Evolutionary conservation across 1,140 invertebrate genomes (phyloP).

Genomic region (Hycleus cichorii): DNA sequence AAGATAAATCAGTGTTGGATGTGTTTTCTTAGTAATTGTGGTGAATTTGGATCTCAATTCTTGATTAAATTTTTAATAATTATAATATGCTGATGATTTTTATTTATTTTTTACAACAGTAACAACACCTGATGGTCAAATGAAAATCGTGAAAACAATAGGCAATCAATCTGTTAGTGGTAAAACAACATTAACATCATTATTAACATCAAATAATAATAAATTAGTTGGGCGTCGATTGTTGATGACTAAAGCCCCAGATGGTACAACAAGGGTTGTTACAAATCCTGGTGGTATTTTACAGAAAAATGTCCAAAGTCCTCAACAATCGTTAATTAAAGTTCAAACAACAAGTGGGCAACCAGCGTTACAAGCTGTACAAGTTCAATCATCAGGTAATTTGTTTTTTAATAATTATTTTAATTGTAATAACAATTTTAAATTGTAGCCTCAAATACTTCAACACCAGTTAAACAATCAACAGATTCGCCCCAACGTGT

Average conservation of each 20-base stretch:
- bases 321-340: conserved; percentile 35
- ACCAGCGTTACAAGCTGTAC: conserved; percentile 23
- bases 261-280: conserved; percentile 69
- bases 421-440: background rate
- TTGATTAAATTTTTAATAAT: background rate
- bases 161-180: conserved; percentile 47
- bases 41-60: background rate
- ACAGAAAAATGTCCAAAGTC: conserved; percentile 39
- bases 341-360: conserved; percentile 29
- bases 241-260: conserved; percentile 73
- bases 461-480: conserved; percentile 33
- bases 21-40: background rate
- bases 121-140: conserved; percentile 45
- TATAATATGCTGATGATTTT: background rate
- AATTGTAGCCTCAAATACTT: conserved; percentile 17
- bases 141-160: conserved; percentile 57
- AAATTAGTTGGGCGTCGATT: conserved; percentile 62
- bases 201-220: conserved; percentile 57
- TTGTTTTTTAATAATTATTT: conserved; percentile 3
- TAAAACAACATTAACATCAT: conserved; percentile 62
- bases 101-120: conserved; percentile 18
- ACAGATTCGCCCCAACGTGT: conserved; percentile 67
- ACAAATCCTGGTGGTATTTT: conserved; percentile 50
- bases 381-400: conserved; percentile 29
- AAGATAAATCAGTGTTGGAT: conserved; percentile 20